These are phyloP conservation scores for Penaeus chinensis DNA, from an alignment of 1,140 invertebrate species.

Conservation along the genomic window DNA sequence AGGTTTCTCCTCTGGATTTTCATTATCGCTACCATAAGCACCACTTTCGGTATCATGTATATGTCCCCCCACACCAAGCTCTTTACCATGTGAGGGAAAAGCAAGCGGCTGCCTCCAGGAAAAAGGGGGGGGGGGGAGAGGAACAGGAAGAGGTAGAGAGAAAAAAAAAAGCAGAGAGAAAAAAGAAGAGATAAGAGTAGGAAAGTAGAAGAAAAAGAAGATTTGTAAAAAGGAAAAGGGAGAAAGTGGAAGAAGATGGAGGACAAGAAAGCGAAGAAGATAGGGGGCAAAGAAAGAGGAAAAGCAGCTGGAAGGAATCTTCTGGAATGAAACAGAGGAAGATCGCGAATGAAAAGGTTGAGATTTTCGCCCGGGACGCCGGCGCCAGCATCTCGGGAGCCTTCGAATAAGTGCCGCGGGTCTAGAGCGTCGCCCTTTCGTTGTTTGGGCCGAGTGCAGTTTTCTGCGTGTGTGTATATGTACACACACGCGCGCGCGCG, in stretches of 20 bases:
- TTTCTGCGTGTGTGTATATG: background rate
- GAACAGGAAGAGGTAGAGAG: background rate
- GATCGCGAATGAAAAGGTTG: background rate
- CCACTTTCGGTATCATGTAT: constrained; percentile 69
- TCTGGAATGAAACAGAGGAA: background rate
- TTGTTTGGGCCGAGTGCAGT: too few species aligned
- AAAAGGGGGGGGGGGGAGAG: constrained; percentile 7
- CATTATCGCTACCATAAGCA: constrained; percentile 67
- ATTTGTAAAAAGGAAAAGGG: constrained; percentile 6
- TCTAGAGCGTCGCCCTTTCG: too few species aligned
- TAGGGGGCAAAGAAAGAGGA: too few species aligned
- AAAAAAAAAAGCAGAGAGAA: too few species aligned
- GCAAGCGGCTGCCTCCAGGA: too few species aligned
- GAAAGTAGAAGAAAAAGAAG: background rate
- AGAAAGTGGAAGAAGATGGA: background rate
- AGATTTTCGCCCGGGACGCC: background rate
- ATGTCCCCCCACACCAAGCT: constrained; percentile 69
- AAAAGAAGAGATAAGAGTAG: background rate
- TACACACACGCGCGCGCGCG: background rate
- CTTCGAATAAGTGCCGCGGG: too few species aligned
- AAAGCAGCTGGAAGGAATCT: background rate
- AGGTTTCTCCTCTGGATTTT: constrained; percentile 68
- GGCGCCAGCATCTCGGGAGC: too few species aligned
- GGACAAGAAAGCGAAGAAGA: background rate
- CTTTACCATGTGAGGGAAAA: constrained; percentile 65